Conservation (phyloP, 2,888 invertebrate genomes). For the Monochamus alternatus region DNA sequence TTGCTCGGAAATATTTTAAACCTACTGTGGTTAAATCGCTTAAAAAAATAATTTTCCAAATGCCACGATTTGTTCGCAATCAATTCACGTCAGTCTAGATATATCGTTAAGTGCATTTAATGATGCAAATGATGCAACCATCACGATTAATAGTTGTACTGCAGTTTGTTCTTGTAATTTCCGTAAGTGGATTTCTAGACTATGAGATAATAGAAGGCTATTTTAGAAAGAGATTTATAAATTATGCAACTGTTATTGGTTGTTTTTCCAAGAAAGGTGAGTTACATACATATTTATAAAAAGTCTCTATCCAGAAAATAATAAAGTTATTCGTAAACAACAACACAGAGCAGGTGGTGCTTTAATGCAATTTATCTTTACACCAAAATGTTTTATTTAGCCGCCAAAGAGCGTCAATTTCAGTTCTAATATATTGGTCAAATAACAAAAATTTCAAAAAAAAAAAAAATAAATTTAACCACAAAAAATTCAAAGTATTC, state of each 20-base stretch:
- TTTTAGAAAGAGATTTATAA: slow-evolving; percentile 52
- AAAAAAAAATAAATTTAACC: no score
- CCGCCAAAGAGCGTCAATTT: no score
- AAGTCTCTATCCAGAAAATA: background rate
- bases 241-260: slow-evolving; percentile 50
- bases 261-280: slow-evolving; percentile 52
- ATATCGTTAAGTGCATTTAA: background rate
- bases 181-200: slow-evolving; percentile 47
- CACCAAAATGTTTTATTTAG: no score
- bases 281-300: slow-evolving; percentile 8
- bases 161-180: slow-evolving; percentile 17
- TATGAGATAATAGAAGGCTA: slow-evolving; percentile 49
- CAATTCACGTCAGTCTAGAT: background rate
- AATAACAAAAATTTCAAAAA: no score
- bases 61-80: slow-evolving; percentile 12
- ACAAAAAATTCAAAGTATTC: no score
- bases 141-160: slow-evolving; percentile 18
- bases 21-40: background rate
- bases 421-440: no score
- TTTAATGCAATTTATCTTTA: no score
- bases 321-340: no score
- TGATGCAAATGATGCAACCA: slow-evolving; percentile 28
- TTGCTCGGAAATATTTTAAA: no score
- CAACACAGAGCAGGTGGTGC: no score
- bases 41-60: background rate